Evolutionary conservation across 2,797 vertebrate species (phyloP).

Genomic region (Anisognathus igniventris): DNA sequence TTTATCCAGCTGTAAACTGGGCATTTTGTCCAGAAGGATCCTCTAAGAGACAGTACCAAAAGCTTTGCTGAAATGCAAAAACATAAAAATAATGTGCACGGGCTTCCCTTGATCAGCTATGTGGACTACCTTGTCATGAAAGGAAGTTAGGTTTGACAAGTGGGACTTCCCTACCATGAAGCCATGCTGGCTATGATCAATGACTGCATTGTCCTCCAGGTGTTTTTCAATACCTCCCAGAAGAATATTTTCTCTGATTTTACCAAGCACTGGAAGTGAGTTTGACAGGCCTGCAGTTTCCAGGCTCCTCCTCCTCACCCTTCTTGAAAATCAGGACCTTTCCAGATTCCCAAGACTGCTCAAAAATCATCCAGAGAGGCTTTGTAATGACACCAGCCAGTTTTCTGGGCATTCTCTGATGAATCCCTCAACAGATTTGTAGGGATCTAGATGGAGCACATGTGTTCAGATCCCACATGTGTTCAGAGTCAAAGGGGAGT

Average conservation of each 20-base stretch:
- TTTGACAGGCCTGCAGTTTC: not conserved
- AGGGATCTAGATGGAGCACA: not conserved
- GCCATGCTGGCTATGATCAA: fast-evolving
- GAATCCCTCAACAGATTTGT: not conserved
- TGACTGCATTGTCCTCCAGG: not conserved
- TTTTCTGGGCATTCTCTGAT: not conserved
- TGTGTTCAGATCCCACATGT: fast-evolving
- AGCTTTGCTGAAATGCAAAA: not conserved
- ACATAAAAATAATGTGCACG: not conserved
- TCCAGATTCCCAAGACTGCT: fast-evolving
- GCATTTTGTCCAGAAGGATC: not conserved
- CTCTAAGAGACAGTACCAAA: not conserved
- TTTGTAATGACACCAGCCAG: not conserved
- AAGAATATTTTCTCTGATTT: not conserved
- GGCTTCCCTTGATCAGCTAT: not conserved
- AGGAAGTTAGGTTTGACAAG: not conserved
- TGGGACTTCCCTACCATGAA: not conserved
- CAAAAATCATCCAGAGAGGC: not conserved
- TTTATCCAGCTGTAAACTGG: not conserved
- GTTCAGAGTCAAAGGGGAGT: not conserved
- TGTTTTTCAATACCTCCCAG: not conserved
- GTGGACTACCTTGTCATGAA: too few relatives aligned
- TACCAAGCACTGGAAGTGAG: not conserved
- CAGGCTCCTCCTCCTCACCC: not conserved
- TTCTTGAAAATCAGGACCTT: not conserved